Evolutionary conservation across 2,797 vertebrate genomes (phyloP), one percentile per base, ranked within the genome.

Genomic region (Adrianichthys oophorus): DNA sequence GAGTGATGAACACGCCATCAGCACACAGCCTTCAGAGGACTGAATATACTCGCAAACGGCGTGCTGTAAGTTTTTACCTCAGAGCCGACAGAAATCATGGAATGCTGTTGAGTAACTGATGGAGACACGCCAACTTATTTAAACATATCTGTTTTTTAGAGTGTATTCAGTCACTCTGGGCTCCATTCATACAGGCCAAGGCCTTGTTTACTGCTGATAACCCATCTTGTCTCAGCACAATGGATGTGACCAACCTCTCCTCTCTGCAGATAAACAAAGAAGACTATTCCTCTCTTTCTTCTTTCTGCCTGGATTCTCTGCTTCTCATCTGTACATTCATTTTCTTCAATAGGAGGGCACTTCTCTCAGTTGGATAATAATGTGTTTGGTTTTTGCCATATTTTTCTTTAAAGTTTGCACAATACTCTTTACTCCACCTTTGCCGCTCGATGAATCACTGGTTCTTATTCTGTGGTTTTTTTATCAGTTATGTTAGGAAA

Each of bases 171-270:
- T 86, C 84, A 86, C 74, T 75, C 59, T 10, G 41, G 61, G 68
- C 72, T 72, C 83, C 78, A 85, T 87, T 86, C 76, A 86, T 84
- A 87, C 76, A 74, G 83, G 58, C 75, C 75, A 29, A 47, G 82
- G 84, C 80, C 84, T 90, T 91, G 90, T 91, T 92, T 91, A 90
- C 85, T 80, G 82, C 79, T 80, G 91, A 92, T 92, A 92, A 90
- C 83, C 77, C 83, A 91, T 91, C 89, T 92, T 90, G 91, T 91
- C 91, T 72, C 79, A 47, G 67, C 68, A 87, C 86, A 88, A 90
- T 91, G 89, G 85, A 91, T 92, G 90, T 85, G 83, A 83, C 76
- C 68, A 74, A 74, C 69, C 84, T 72, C 78, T 85, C 74, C 76
- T 79, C 69, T 62, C 79, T 55, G 72, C 48, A 84, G 85, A 88